phyloP scores from a whole-genome alignment of 1,140 invertebrate species.

The Hylaeus anthracinus region DNA sequence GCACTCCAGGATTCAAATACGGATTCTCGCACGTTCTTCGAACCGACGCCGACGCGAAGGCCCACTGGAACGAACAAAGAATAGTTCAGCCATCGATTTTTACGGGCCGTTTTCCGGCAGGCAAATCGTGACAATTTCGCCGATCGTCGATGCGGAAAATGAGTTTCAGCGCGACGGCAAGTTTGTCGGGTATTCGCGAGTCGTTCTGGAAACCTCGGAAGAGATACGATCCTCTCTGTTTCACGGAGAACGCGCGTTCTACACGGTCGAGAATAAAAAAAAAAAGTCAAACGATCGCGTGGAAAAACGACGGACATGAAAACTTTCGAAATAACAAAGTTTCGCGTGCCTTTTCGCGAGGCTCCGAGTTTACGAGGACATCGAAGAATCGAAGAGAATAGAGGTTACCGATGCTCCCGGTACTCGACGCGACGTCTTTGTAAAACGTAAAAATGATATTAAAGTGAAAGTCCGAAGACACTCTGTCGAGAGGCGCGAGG shows the following conservation, averaged over 20 bases:
- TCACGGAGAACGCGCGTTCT: neutral
- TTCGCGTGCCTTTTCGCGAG: neutral
- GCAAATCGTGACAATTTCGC: conserved; percentile 69
- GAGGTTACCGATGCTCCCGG: no score
- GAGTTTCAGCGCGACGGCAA: conserved; percentile 68
- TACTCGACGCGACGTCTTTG: no score
- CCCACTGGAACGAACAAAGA: neutral
- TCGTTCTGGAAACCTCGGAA: conserved; percentile 32
- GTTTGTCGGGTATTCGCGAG: conserved; percentile 42
- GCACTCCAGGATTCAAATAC: no score
- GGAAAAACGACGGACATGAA: conserved; percentile 9
- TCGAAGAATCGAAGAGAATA: neutral
- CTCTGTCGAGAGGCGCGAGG: no score
- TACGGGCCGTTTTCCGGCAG: conserved; percentile 42
- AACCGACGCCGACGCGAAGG: neutral
- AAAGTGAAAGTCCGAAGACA: no score
- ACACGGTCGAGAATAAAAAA: neutral
- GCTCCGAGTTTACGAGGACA: neutral
- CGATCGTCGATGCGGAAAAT: conserved; percentile 75
- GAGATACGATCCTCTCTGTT: conserved; percentile 10
- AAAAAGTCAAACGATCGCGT: neutral
- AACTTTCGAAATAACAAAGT: conserved; percentile 40
- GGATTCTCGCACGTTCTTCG: conserved; percentile 19
- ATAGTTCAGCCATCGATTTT: conserved; percentile 33
- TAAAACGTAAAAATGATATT: no score